phyloP scores from a whole-genome alignment of 2,888 invertebrate species.

The Strigamia maritima region DNA sequence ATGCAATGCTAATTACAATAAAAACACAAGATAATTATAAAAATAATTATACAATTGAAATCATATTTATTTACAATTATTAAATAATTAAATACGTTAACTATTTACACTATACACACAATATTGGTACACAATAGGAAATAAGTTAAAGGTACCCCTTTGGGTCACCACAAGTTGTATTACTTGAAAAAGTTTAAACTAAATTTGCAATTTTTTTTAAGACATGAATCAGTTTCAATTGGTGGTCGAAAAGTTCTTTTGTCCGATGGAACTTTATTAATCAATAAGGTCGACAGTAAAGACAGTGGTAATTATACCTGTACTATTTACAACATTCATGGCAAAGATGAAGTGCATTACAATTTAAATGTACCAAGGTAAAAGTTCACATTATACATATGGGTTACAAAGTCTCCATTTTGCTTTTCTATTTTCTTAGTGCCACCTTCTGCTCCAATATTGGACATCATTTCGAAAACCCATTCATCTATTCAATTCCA shows the following conservation, averaged over 20 bases:
- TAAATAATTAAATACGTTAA: no score
- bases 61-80: no score
- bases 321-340: constrained; percentile 39
- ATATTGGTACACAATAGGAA: no score
- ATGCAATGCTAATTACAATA: no score
- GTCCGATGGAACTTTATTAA: constrained; percentile 27
- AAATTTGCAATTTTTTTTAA: neutral
- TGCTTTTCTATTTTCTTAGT: constrained; percentile 41
- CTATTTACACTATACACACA: no score
- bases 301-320: constrained; percentile 40
- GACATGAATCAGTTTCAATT: neutral
- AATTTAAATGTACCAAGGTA: constrained; percentile 40
- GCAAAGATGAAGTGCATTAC: constrained; percentile 32
- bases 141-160: no score
- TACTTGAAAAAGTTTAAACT: no score
- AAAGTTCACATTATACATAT: neutral
- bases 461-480: constrained; percentile 43
- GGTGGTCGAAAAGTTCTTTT: constrained; percentile 13
- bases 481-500: constrained; percentile 44
- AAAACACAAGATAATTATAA: no score
- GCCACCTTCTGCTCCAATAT: constrained; percentile 45
- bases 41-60: no score
- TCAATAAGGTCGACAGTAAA: constrained; percentile 33
- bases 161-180: no score
- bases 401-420: neutral